Conservation (phyloP, 53 echinoderm and acorn worm genomes). For the Stichopus horrens region DNA sequence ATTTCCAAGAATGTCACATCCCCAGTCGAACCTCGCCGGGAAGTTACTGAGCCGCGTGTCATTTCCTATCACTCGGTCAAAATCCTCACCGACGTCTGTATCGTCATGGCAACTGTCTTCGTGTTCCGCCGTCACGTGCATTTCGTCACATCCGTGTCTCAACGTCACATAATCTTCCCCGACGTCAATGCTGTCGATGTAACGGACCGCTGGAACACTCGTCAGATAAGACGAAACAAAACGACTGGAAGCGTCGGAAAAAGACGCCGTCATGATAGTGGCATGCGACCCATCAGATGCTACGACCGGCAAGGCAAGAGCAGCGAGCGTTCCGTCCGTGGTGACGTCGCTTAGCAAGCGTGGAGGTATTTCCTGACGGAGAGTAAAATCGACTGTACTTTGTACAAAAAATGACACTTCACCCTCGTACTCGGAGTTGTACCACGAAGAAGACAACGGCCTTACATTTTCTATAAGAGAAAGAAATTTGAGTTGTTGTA, state of each 20-base stretch:
- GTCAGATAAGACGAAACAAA: background rate
- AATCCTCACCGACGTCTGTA: background rate
- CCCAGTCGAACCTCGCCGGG: conserved; percentile 4
- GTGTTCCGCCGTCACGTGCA: background rate
- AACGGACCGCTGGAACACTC: background rate
- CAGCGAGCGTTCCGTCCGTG: background rate
- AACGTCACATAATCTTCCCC: background rate
- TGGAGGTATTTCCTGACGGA: background rate
- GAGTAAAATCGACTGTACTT: background rate
- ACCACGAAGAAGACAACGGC: background rate
- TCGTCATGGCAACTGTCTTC: background rate
- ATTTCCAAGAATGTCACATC: background rate
- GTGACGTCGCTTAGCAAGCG: background rate
- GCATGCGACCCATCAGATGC: background rate
- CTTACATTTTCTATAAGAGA: background rate
- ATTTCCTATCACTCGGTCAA: background rate
- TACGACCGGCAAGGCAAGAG: background rate
- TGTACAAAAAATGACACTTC: background rate
- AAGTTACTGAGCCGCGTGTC: background rate
- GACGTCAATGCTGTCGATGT: background rate
- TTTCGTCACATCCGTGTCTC: background rate
- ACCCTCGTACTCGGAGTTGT: background rate
- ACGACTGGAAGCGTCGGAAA: background rate
- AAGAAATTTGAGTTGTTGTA: background rate
- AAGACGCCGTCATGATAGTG: background rate